These are phyloP conservation scores for Tringa solitaria DNA, from an alignment of 2,113 vertebrate genomes.

Conservation along the genomic window DNA sequence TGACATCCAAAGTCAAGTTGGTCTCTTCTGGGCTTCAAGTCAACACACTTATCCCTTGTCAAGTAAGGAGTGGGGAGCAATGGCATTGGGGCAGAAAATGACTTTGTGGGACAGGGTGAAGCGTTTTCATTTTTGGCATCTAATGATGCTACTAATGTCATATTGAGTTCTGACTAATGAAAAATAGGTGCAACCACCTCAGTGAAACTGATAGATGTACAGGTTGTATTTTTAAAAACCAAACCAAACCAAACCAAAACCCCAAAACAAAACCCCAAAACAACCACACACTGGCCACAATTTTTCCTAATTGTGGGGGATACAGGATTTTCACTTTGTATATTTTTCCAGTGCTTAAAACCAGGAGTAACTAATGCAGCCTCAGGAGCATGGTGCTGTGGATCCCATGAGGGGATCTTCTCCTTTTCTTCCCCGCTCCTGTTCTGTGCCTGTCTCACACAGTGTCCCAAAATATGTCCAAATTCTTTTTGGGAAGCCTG, in stretches of 20 bases:
- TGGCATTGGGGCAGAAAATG: not conserved
- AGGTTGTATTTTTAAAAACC: not conserved
- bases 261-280: not conserved
- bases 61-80: not conserved
- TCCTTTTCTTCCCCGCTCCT: not conserved
- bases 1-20: not conserved
- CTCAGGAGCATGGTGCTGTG: not conserved
- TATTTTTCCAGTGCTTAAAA: not conserved
- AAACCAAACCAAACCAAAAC: not conserved
- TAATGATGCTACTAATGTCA: not conserved
- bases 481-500: not conserved
- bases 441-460: not conserved
- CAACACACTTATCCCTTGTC: not conserved
- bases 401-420: not conserved
- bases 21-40: not conserved
- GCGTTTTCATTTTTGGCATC: not conserved
- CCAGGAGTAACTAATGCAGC: not conserved
- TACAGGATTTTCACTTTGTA: not conserved
- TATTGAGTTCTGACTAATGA: not conserved
- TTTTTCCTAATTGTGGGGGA: not conserved
- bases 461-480: not conserved
- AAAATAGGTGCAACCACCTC: not conserved
- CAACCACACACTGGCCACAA: fast-evolving
- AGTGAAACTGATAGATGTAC: not conserved
- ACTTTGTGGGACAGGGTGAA: not conserved